Base-by-base conservation (phyloP, 2,888 invertebrate genomes). In the Lacanobia oleracea region DNA sequence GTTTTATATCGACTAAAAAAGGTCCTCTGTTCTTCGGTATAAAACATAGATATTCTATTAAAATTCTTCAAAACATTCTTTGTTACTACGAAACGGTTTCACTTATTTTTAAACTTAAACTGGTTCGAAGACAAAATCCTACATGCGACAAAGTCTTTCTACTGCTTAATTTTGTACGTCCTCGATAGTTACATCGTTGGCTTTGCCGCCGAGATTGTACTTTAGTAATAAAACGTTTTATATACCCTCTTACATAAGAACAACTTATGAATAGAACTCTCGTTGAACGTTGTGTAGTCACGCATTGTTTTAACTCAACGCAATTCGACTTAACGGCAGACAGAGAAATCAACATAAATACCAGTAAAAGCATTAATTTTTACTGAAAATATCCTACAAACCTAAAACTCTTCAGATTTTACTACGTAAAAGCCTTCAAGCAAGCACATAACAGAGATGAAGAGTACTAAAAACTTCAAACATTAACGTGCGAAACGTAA, bases 381-480 rank as follows among this genome's bases (percentile, higher is more conserved):
- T 23, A 73, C 53, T 79, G 48, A 51, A 67, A 71, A 71, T 43
- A 37, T 65, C 66, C 62, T 59, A 43, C 60, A 71, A 64, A 40
- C 60, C 27, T 37, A 33, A 43, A 56, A 63, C 69, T 70, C 21
- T 16, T n/a, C 21, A 45, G 59, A 56, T 70, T 79, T 79, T 61
- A 74, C 9, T 70, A 77, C 65, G 40, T 56, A 72, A 78, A 81
- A 76, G 50, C 66, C 70, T 73, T 74, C 59, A 79, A 71, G 21
- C 51, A 67, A 75, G 71, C 68, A 72, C 71, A 64, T 77, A 75
- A 84, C 71, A 45, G 40, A 63, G 61, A 77, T 75, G 75, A 80
- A 54, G 18, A 70, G 68, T 64, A 76, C 69, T 84, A 81, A 83
- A 27, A 86, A 84, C 75, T 72, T 79, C 27, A 71, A 75, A 72